Evolutionary conservation across 1,140 invertebrate species (phyloP).

Genomic region (Orius insidiosus): DNA sequence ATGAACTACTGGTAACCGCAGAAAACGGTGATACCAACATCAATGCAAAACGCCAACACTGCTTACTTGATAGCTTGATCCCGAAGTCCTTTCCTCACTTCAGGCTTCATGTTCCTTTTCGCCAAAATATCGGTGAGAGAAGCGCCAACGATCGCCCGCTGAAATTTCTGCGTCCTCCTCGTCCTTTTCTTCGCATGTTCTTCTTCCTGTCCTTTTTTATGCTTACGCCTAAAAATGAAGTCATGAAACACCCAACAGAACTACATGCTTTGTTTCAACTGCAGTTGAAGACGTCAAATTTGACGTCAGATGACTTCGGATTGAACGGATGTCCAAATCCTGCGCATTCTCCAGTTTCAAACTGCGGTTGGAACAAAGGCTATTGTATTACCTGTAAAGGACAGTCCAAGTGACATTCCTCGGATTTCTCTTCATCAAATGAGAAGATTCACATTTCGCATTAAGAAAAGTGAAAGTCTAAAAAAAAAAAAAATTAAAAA

Average conservation of each 20-base stretch:
- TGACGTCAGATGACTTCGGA: no score
- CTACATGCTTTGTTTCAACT: neutral
- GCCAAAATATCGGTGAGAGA: constrained; percentile 94
- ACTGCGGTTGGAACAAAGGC: neutral
- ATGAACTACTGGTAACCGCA: no score
- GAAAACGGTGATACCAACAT: no score
- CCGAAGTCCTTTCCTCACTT: constrained; percentile 93
- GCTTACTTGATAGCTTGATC: constrained; percentile 91
- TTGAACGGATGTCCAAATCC: no score
- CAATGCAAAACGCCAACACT: no score
- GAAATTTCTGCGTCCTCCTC: constrained; percentile 86
- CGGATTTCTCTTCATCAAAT: constrained; percentile 94
- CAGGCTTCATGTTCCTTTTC: constrained; percentile 98
- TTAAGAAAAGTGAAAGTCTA: constrained; percentile 92
- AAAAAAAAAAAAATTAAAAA: neutral
- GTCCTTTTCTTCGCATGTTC: constrained; percentile 87
- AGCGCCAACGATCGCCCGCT: constrained; percentile 93
- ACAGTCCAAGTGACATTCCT: constrained; percentile 99
- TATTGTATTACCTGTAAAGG: constrained; percentile 59
- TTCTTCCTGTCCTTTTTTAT: constrained; percentile 97
- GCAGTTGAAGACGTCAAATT: no score
- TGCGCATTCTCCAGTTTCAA: no score
- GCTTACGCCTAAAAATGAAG: constrained; percentile 62
- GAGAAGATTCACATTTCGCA: constrained; percentile 88
- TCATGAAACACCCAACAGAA: neutral